Evolutionary conservation across 2,113 vertebrate species (phyloP).

Genomic region (Camarhynchus parvulus): DNA sequence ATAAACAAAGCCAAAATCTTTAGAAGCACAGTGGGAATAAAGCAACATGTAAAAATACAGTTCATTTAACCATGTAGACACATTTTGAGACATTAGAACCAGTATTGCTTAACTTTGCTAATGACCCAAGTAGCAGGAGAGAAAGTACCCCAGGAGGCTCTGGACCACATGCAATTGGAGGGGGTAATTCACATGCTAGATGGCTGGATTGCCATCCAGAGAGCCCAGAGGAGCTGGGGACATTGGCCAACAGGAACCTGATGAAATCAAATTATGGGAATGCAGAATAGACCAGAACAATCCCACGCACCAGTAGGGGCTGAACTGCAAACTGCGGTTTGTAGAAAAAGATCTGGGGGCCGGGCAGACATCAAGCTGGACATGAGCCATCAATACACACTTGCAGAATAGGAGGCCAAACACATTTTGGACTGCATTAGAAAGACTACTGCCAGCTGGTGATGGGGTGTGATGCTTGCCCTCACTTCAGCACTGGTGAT

Average conservation of each 20-base stretch:
- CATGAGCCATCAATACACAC: rapidly evolving
- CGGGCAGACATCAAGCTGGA: background rate
- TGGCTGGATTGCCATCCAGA: background rate
- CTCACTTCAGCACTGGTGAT: background rate
- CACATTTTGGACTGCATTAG: background rate
- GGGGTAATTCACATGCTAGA: background rate
- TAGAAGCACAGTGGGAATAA: background rate
- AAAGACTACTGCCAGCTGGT: background rate
- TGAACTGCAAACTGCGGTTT: background rate
- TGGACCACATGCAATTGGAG: background rate
- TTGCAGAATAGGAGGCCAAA: background rate
- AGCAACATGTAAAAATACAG: background rate
- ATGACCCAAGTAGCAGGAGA: background rate
- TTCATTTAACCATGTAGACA: background rate
- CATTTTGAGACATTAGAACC: background rate
- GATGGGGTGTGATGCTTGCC: background rate
- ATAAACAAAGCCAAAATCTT: background rate
- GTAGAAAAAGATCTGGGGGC: background rate
- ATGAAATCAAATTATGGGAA: background rate
- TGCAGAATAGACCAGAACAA: background rate
- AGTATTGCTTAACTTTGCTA: background rate
- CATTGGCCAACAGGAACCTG: background rate
- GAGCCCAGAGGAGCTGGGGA: background rate
- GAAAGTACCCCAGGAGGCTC: background rate
- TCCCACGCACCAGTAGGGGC: background rate